Base-by-base conservation (phyloP, 2,888 invertebrate genomes). In the Chloroclysta siterata region DNA sequence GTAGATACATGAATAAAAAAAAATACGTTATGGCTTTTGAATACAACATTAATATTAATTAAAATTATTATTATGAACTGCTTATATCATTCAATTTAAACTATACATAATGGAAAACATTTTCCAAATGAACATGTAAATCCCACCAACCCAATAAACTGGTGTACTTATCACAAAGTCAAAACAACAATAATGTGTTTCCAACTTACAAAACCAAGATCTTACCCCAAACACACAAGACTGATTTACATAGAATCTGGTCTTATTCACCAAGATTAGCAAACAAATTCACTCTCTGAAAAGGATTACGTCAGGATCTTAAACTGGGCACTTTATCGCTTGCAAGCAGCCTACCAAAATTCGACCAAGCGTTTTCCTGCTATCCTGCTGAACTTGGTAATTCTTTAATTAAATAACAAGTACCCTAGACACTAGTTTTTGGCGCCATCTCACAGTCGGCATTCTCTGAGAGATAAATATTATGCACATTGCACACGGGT, bases 251-350 rank as follows among this genome's bases (percentile, higher is more conserved):
- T 53, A 54, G 39, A 51, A 55, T 41, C 29, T 53, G 33, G 54
- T 51, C 29, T 41, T 59, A 58, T 59, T 54, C 46, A 33, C 60
- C 33, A 47, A 60, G 60, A 64, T 56, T 64, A 55, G 56, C 59
- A 60, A 61, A 60, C 64, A 64, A 64, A 64, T 53, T 60, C 53
- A 52, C 60, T 47, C 55, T 60, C 47, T 28, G 51, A 60, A 60
- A 64, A 52, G 56, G 64, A 64, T 64, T 60, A 64, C 47, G n/a
- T 42, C 60, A 44, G 52, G 60, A 64, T 64, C 48, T 60, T 64
- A 60, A 52, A 59, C 28, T 60, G 3, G 36, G 36, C 11, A 56
- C 55, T 64, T 64, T 64, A 64, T 60, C 60, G 53, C 42, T 39
- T 14, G 60, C 52, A 52, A 53, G 53, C 57, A 60, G 60, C 53